phyloP scores from a whole-genome alignment of 1,140 invertebrate genomes.

The Panonychus citri region DNA sequence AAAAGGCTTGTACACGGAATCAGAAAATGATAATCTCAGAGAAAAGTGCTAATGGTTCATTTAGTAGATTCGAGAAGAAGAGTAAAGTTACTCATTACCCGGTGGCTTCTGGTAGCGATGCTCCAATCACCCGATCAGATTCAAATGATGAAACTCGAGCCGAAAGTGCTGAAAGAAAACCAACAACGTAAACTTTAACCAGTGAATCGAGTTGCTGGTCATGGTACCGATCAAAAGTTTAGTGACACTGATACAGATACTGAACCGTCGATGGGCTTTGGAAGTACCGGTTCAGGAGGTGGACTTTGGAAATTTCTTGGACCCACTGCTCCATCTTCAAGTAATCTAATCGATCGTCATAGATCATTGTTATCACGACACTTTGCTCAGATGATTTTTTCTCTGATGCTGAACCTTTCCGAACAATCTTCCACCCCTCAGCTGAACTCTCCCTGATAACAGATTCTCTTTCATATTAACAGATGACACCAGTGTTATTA shows the following conservation, averaged over 20 bases:
- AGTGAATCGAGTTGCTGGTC: background rate
- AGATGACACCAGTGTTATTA: too few species aligned
- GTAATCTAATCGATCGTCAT: background rate
- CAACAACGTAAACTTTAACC: background rate
- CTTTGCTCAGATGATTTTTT: constrained; percentile 2
- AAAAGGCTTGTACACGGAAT: constrained; percentile 17
- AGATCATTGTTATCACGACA: background rate
- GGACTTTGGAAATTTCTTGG: constrained; percentile 6
- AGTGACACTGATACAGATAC: constrained; percentile 1
- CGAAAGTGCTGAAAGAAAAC: constrained; percentile 9
- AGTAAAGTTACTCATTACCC: constrained; percentile 15
- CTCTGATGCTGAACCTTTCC: background rate
- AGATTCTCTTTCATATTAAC: too few species aligned
- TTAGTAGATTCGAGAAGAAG: constrained; percentile 17
- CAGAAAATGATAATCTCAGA: constrained; percentile 15
- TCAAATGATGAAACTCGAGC: background rate
- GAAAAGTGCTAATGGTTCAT: constrained; percentile 13
- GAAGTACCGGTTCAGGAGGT: background rate
- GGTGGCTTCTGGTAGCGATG: background rate
- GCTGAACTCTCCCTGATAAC: too few species aligned
- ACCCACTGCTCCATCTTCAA: constrained; percentile 1
- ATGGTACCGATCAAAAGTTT: background rate
- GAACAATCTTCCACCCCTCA: constrained; percentile 5
- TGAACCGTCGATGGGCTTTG: constrained; percentile 5
- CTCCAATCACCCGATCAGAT: background rate